Evolutionary conservation across 2,888 invertebrate genomes (phyloP), one percentile per base, ranked within the genome.

Genomic region (Temnothorax rugatulus): DNA sequence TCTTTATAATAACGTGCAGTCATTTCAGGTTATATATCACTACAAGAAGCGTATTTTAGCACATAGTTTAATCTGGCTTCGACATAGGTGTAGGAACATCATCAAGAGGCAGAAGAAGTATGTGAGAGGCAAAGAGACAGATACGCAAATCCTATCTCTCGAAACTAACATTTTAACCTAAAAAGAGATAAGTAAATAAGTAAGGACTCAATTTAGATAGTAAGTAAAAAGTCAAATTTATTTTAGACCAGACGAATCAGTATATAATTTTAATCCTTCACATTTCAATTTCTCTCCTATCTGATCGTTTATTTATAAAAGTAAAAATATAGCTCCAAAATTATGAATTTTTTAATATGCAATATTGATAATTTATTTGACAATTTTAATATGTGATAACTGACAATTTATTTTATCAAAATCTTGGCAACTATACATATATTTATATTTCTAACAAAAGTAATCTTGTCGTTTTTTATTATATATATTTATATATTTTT

Each of bases 291-390:
- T 44, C 2, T 47, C 13, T 61, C 18, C 3, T 4, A 38, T 38
- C 13, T 54, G 11, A 5, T 29, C 4, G 1, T n/a, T 59, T 44
- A 74, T 44, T 59, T 59, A 38, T 38, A 11, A 47, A 41, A 44
- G n/a, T 74, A 59, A 7, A 74, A 59, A 41, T 61, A 11, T 13
- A 38, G 34, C 18, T 52, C 0, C 5, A 34, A 54, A 71, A 18
- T 38, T 34, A 52, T 21, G n/a, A 57, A 57, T 54, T 73, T n/a
- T 38, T 50, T 11, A 52, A 38, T 34, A n/a, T 7, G 69, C 69
- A 0, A 54, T 21, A 54, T 11, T 13, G 38, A 54, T 18, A 18
- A 41, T 44, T 64, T 64, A 21, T 18, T 64, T 64, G 0, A 21
- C 13, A 41, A 41, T 21, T 25, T 66, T 66, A 44, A 66, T 9